A percentile compares a stretch with the other conserved stretches of the same genome.
Conservation (phyloP, 2,113 vertebrate species). For the Romanogobio albipinnatus region DNA sequence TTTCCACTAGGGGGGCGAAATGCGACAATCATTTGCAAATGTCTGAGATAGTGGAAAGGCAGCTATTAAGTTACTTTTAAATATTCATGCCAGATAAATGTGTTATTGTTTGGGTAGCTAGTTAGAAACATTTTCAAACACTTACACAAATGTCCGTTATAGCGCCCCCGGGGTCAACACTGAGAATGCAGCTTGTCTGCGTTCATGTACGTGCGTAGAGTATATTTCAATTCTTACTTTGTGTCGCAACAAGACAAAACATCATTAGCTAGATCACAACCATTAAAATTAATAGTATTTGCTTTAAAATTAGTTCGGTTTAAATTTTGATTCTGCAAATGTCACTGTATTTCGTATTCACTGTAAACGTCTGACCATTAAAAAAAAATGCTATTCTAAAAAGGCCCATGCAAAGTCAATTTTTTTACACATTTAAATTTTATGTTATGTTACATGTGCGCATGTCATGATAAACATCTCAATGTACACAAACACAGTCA, state of each 20-base stretch:
- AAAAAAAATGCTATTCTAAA: no score
- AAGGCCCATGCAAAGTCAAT: no score
- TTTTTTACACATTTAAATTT: no score
- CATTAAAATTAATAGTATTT: neutral
- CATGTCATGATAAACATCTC: neutral
- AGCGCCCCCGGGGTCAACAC: neutral
- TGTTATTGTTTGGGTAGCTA: neutral
- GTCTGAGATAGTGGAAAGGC: no score
- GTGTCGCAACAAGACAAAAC: neutral
- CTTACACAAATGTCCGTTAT: neutral
- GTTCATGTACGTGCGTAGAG: neutral
- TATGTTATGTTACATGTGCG: neutral
- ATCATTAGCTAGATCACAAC: neutral
- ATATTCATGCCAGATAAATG: neutral
- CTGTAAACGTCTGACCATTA: no score
- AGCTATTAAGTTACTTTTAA: neutral
- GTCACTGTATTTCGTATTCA: no score
- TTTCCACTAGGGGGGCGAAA: no score
- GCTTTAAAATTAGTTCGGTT: neutral
- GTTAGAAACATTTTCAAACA: neutral
- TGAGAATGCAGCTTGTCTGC: neutral
- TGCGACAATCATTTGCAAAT: no score
- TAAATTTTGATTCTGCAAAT: neutral
- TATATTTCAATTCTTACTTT: neutral
- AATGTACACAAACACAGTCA: neutral